Percentiles rank a stretch among this genome's conserved stretches.
Evolutionary conservation across 2,797 vertebrate species (phyloP).

Genomic region (Odontamblyopus rebecca): DNA sequence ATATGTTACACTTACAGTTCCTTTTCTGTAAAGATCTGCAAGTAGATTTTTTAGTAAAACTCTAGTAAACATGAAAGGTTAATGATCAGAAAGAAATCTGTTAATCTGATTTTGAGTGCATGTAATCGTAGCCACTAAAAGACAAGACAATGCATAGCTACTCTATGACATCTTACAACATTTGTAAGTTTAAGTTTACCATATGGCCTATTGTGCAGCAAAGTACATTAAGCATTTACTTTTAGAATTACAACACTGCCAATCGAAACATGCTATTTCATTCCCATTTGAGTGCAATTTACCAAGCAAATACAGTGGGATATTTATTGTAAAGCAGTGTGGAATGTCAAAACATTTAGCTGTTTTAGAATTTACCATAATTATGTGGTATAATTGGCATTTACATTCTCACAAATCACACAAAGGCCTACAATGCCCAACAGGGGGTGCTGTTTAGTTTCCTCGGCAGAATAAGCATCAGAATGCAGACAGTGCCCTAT

Average conservation of each 20-base stretch:
- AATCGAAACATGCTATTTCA: background rate
- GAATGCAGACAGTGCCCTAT: conserved; percentile 39
- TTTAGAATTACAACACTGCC: background rate
- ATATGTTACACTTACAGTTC: too few species aligned
- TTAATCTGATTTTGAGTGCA: too few species aligned
- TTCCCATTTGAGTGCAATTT: too few species aligned
- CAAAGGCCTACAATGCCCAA: conserved; percentile 70
- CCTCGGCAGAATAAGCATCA: conserved; percentile 41
- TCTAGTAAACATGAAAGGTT: too few species aligned
- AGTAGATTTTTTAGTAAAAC: too few species aligned
- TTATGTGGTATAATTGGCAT: conserved; percentile 20
- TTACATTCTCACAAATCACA: background rate
- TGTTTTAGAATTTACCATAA: conserved; percentile 3
- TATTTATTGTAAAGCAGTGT: too few species aligned
- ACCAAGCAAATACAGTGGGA: too few species aligned
- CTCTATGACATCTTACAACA: background rate
- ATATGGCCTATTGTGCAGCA: background rate
- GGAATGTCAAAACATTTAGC: too few species aligned
- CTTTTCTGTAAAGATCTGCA: too few species aligned
- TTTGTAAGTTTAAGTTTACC: background rate
- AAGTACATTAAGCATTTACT: background rate
- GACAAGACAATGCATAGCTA: too few species aligned
- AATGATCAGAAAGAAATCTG: too few species aligned
- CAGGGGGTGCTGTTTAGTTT: conserved; percentile 81
- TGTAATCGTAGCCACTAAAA: too few species aligned